These are phyloP conservation scores for Chrysodeixis includens DNA, from an alignment of 2,888 invertebrate genomes.

Conservation along the genomic window DNA sequence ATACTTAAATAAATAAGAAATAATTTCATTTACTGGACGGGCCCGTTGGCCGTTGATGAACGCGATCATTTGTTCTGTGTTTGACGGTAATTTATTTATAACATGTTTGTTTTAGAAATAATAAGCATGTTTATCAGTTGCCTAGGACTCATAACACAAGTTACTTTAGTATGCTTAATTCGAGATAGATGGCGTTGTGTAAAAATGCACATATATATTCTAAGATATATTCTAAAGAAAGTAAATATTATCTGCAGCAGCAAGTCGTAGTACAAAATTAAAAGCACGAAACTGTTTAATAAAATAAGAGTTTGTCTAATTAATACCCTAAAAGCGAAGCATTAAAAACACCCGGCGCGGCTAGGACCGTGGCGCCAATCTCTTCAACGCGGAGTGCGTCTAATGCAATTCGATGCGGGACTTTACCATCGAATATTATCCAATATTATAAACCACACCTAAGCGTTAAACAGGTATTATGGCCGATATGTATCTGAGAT, in stretches of 20 bases:
- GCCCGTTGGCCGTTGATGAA: too few relatives aligned
- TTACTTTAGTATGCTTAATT: too few relatives aligned
- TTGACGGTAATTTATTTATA: too few relatives aligned
- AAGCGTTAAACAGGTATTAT: conserved; percentile 58
- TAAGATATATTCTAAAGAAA: too few relatives aligned
- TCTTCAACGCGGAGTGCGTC: conserved; percentile 63
- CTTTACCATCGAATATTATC: conserved; percentile 75
- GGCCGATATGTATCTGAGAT: conserved; percentile 54
- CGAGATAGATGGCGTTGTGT: too few relatives aligned
- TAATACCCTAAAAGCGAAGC: conserved; percentile 30
- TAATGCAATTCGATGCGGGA: conserved; percentile 78
- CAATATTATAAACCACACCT: conserved; percentile 70
- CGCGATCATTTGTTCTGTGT: too few relatives aligned
- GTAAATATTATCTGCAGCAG: not conserved
- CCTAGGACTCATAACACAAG: too few relatives aligned
- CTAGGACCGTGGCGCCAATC: conserved; percentile 63
- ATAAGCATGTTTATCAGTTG: too few relatives aligned
- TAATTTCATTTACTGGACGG: too few relatives aligned
- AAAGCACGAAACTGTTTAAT: not conserved
- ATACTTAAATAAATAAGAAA: too few relatives aligned
- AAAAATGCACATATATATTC: too few relatives aligned
- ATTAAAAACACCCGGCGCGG: conserved; percentile 56
- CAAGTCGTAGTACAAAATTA: not conserved
- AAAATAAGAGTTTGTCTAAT: conserved; percentile 17
- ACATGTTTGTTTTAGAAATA: too few relatives aligned